These are phyloP conservation scores for Steinernema khuongi DNA, from an alignment of 1,140 invertebrate species.

Conservation along the genomic window DNA sequence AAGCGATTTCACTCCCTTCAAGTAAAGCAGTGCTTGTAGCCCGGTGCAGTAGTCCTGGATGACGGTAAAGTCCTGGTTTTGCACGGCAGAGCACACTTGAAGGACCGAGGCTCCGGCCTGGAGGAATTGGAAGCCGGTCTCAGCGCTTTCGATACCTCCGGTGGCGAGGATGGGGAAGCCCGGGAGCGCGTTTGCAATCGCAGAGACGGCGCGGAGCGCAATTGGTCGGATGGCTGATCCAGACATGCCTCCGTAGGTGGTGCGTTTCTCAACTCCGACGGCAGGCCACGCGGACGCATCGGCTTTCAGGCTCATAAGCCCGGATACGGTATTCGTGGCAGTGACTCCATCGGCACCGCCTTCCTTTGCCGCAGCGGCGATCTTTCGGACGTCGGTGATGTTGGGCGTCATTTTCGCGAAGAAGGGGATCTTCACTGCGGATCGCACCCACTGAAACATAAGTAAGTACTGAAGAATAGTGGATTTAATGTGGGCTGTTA, in stretches of 20 bases:
- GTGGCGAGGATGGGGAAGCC: conserved; percentile 87
- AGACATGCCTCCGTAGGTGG: conserved; percentile 91
- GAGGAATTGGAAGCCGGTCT: conserved; percentile 83
- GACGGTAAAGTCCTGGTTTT: conserved; percentile 75
- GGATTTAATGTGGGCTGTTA: too few species aligned
- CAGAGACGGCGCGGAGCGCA: conserved; percentile 79
- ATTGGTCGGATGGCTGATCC: conserved; percentile 91
- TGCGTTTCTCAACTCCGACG: conserved; percentile 73
- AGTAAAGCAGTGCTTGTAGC: conserved; percentile 79
- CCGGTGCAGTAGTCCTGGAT: conserved; percentile 72
- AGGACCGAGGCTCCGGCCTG: conserved; percentile 81
- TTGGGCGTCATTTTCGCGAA: conserved; percentile 97
- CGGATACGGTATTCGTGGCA: conserved; percentile 90
- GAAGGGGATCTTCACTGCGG: conserved; percentile 74
- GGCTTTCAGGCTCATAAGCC: conserved; percentile 78
- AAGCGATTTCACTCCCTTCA: conserved; percentile 68
- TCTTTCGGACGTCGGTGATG: conserved; percentile 82
- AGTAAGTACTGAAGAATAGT: too few species aligned
- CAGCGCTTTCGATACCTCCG: conserved; percentile 89
- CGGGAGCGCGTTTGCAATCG: conserved; percentile 74
- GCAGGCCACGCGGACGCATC: conserved; percentile 82
- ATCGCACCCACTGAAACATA: conserved; percentile 78
- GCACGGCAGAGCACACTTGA: conserved; percentile 86
- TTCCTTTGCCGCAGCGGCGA: conserved; percentile 82
- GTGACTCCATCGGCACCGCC: conserved; percentile 87